A percentile compares a stretch with the other conserved stretches of the same genome.
phyloP scores from a whole-genome alignment of 2,113 vertebrate genomes.

The Malurus melanocephalus region DNA sequence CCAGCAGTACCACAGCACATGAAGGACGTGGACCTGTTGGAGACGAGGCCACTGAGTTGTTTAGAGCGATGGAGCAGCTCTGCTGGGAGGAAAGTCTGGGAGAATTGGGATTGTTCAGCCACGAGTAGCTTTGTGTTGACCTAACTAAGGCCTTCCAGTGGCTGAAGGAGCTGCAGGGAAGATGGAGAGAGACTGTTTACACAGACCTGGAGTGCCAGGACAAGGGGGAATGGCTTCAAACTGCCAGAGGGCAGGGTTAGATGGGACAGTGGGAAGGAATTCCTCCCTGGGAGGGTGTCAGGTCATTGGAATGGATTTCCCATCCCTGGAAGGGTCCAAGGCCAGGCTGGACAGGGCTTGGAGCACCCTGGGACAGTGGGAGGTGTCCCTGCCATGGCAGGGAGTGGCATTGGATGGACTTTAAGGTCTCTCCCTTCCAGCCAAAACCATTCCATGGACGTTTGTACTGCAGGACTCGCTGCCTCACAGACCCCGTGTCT shows the following conservation, averaged over 20 bases:
- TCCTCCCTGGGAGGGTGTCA: rapidly evolving
- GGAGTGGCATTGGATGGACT: rapidly evolving
- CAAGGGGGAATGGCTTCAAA: not conserved
- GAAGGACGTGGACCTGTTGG: not conserved
- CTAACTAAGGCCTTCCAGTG: not conserved
- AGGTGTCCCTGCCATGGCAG: not conserved
- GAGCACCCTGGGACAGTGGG: rapidly evolving
- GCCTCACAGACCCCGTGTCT: not conserved
- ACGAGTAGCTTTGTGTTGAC: not conserved
- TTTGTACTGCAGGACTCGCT: not conserved
- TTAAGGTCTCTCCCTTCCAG: rapidly evolving
- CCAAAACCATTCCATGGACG: not conserved
- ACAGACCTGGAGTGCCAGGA: not conserved
- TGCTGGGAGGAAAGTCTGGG: not conserved
- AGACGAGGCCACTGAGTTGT: rapidly evolving
- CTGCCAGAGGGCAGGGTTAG: not conserved
- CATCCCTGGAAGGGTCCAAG: rapidly evolving
- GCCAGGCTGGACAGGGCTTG: not conserved
- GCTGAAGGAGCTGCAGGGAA: not conserved
- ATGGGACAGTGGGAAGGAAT: not conserved
- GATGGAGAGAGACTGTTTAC: not conserved
- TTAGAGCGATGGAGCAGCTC: not conserved
- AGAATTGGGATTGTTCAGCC: not conserved
- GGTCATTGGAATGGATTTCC: too few species aligned
- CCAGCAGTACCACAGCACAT: not conserved